Evolutionary conservation across 2,888 invertebrate genomes (phyloP), one percentile per base, ranked within the genome.

Genomic region (Nymphalis urticae): DNA sequence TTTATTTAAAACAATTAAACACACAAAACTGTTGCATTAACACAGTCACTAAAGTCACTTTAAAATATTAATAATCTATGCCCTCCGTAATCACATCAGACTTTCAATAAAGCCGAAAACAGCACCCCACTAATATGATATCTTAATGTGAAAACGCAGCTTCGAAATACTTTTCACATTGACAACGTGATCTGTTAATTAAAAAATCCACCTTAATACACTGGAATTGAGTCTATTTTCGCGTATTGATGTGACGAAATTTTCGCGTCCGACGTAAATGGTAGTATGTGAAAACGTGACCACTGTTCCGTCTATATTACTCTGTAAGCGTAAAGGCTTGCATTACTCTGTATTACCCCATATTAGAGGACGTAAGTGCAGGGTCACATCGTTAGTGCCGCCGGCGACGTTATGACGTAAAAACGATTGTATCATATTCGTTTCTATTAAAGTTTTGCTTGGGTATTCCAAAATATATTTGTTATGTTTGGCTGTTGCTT

Each of bases 281-380:
- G 70, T 66, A 65, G 70, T 73, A 75, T 77, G 75, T 74, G 78
- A 73, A 75, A 73, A 75, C 75, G 75, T 76, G 77, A 76, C 76
- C 74, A 73, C 72, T 74, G 70, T 72, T 68, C 64, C 71, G 72
- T 72, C 73, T 66, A 73, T 73, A 76, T 74, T 74, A 75, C 73
- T 73, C 72, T 69, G 72, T 66, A 72, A 75, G 74, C 75, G 75
- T 64, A 70, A 62, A 56, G 69, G 65, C 32, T 42, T 53, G 64
- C 70, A 67, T 72, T 66, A 61, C 48, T 48, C 60, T 58, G 54
- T 61, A 61, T 66, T 61, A 61, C 62, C 36, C 50, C 48, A 42
- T 66, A 60, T 62, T 62, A 62, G 48, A 16, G 10, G 24, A 7
- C n/a, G 50, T 50, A 48, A 62, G 50, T 62, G 66, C 64, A 64